Conservation (phyloP, 2,888 invertebrate species). For the Perizoma flavofasciatum region DNA sequence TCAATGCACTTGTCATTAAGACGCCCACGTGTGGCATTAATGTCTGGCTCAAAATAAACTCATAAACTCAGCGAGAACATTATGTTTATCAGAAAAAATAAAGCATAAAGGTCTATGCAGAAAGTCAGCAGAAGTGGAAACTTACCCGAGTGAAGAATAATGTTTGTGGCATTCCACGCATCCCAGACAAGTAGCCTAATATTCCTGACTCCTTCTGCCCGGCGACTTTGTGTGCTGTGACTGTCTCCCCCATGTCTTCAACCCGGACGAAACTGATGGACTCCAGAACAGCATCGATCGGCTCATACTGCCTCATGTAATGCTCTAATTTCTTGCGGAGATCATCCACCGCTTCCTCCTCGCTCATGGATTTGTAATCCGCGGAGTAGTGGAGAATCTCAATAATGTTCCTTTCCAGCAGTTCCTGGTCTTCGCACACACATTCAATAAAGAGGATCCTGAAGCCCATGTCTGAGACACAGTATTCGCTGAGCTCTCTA, state of each 20-base stretch:
- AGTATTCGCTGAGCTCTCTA: constrained; percentile 89
- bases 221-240: constrained; percentile 87
- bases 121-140: not conserved
- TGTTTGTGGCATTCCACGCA: constrained; percentile 92
- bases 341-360: constrained; percentile 90
- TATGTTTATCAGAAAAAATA: no score
- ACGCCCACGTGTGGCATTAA: constrained; percentile 24
- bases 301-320: constrained; percentile 92
- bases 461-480: constrained; percentile 89
- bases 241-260: constrained; percentile 85
- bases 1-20: constrained; percentile 28
- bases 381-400: constrained; percentile 94
- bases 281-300: constrained; percentile 86
- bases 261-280: constrained; percentile 78
- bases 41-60: constrained; percentile 26
- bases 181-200: constrained; percentile 94
- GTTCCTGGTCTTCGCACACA: constrained; percentile 90
- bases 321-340: constrained; percentile 92
- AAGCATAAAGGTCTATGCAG: no score
- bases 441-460: constrained; percentile 96
- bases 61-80: constrained; percentile 34
- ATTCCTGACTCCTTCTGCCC: constrained; percentile 93
- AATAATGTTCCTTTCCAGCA: constrained; percentile 78
- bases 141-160: constrained; percentile 94
- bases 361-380: constrained; percentile 92